Evolutionary conservation across 2,113 vertebrate species (phyloP).

Genomic region (Perca flavescens): DNA sequence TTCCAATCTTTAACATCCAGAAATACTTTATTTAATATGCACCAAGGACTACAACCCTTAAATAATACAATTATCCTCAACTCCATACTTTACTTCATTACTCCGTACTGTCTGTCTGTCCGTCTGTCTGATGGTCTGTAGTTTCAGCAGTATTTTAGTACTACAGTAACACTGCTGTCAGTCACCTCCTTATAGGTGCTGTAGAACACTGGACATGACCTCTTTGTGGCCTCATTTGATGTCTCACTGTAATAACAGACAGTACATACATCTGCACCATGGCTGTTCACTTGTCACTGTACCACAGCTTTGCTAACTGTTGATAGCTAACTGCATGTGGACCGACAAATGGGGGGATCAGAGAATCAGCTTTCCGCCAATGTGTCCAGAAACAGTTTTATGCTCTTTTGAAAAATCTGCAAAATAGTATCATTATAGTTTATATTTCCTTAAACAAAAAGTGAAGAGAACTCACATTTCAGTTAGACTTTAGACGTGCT

Average conservation of each 20-base stretch:
- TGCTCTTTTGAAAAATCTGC: background rate
- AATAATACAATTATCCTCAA: background rate
- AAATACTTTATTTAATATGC: background rate
- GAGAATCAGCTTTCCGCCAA: background rate
- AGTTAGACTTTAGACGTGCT: background rate
- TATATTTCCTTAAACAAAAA: background rate
- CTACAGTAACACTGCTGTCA: background rate
- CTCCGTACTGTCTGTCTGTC: no score
- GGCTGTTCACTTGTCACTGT: background rate
- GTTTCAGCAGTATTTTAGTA: no score
- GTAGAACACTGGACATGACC: background rate
- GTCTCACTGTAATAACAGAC: background rate
- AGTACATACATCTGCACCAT: background rate
- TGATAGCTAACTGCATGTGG: background rate
- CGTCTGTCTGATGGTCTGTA: no score
- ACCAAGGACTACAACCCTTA: background rate
- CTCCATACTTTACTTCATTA: background rate
- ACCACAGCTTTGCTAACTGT: background rate
- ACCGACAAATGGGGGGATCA: background rate
- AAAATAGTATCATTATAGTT: background rate
- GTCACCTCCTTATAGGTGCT: background rate
- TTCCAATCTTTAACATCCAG: background rate
- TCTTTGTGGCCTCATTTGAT: background rate
- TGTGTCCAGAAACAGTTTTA: background rate
- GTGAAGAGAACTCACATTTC: background rate